Conservation (phyloP, 2,888 invertebrate species). For the Microctonus aethiopoides region DNA sequence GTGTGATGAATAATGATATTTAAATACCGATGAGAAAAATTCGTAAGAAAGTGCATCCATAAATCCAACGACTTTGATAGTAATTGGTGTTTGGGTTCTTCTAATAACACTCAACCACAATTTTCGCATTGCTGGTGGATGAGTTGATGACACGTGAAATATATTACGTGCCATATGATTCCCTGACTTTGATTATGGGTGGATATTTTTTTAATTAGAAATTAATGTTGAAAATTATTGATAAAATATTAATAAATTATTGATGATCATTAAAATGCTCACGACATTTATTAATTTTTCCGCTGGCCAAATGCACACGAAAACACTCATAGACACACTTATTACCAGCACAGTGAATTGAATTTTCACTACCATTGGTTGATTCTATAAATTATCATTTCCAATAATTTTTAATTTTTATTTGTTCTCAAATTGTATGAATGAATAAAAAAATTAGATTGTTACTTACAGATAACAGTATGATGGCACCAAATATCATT, state of each 20-base stretch:
- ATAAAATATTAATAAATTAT: not conserved
- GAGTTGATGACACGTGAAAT: constrained; percentile 16
- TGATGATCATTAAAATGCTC: not conserved
- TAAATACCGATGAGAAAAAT: constrained; percentile 41
- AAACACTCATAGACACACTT: constrained; percentile 30
- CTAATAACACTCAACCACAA: constrained; percentile 17
- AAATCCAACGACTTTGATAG: constrained; percentile 36
- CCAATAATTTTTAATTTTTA: not conserved
- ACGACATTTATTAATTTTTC: constrained; percentile 41
- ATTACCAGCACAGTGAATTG: constrained; percentile 29
- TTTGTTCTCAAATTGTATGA: no score
- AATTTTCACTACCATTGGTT: constrained; percentile 29
- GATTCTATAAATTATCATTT: constrained; percentile 29
- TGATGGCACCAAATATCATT: no score
- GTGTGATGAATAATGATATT: not conserved
- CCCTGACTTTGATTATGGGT: not conserved
- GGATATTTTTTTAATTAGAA: no score
- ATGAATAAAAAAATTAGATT: no score
- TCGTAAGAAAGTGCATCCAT: constrained; percentile 41
- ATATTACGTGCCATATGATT: not conserved
- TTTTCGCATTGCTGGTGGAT: constrained; percentile 21
- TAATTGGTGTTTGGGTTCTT: constrained; percentile 41
- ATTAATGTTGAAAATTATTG: no score
- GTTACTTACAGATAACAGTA: no score
- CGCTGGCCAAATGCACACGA: constrained; percentile 37